Base-by-base conservation (phyloP, 2,888 invertebrate genomes). In the Liposcelis brunnea region DNA sequence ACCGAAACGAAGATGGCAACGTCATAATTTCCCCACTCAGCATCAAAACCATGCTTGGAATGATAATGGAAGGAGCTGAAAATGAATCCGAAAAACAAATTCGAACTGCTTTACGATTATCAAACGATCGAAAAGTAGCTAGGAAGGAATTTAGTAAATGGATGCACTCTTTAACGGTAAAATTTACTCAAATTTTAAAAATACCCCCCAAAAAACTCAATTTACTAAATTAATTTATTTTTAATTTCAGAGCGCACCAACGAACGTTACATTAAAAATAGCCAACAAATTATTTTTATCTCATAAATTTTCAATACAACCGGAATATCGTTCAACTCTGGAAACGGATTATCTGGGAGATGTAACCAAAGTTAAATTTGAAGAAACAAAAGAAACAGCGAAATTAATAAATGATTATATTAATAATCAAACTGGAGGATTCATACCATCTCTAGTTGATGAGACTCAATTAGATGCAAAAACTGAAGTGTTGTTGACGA, bases 401-500 rank as follows among this genome's bases (percentile, higher is more conserved):
- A 51, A 59, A 2, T 47, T 52, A 1, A 73, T 81, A 26, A 80
- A 81, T 54, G 55, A 58, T 2, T 80, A 78, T 78, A 71, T 74
- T 2, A 61, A 57, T 2, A 55, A 61, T 1, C 61, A 63, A 12
- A 80, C 80, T 0, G 62, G 64, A 14, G 72, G 74, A 8, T 59
- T 69, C 6, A 75, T 81, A 43, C 60, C 64, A 0, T 55, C 59
- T 12, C 58, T 79, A 46, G 57, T 77, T 11, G 65, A 67, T 21
- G 57, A 67, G 52, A 66, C 77, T 76, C 59, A 58, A 59, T 55
- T 76, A 10, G 58, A 59, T 18, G 59, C 68, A 0, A 58, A 67
- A 3, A 74, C 78, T 1, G 64, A 74, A 53, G 69, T 83, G 64
- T 61, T 85, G 31, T 65, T 85, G 42, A 77, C 81, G 53, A 84